phyloP scores from a whole-genome alignment of 2,888 invertebrate genomes.

The Phaedon cochleariae region DNA sequence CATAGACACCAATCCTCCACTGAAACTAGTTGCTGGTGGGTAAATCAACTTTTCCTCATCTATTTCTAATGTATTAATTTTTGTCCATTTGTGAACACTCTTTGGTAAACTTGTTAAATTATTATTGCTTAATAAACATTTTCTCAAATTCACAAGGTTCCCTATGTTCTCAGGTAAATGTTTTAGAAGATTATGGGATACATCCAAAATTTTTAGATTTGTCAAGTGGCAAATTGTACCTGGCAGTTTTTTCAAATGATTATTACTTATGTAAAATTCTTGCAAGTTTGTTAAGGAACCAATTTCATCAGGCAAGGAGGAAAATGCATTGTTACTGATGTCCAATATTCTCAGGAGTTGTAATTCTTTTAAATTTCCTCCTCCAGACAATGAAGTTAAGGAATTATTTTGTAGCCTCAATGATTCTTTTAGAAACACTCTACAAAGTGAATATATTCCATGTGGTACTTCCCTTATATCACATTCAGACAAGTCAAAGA shows the following conservation, averaged over 20 bases:
- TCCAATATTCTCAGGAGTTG: conserved; percentile 72
- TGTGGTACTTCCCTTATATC: conserved; percentile 76
- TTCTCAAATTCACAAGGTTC: conserved; percentile 68
- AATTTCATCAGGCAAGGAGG: conserved; percentile 71
- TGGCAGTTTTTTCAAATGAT: conserved; percentile 75
- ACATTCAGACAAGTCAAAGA: conserved; percentile 84
- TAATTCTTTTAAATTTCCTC: conserved; percentile 77
- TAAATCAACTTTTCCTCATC: conserved; percentile 71
- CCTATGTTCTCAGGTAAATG: conserved; percentile 71
- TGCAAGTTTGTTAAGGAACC: conserved; percentile 72
- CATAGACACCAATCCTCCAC: conserved; percentile 70
- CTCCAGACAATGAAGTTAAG: conserved; percentile 73
- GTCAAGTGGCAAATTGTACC: conserved; percentile 71
- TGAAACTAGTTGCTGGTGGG: conserved; percentile 71
- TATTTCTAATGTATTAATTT: conserved; percentile 69
- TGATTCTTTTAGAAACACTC: conserved; percentile 80
- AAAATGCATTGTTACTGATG: conserved; percentile 73
- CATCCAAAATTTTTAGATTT: conserved; percentile 73
- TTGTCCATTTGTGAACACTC: conserved; percentile 71
- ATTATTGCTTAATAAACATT: conserved; percentile 68
- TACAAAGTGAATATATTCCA: conserved; percentile 81
- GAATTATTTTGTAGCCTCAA: conserved; percentile 75
- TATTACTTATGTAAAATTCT: conserved; percentile 79
- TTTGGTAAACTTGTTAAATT: conserved; percentile 70
- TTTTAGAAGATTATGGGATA: conserved; percentile 75